These are phyloP conservation scores for Forbesichthys agassizii DNA, from an alignment of 2,113 vertebrate genomes.

Conservation along the genomic window DNA sequence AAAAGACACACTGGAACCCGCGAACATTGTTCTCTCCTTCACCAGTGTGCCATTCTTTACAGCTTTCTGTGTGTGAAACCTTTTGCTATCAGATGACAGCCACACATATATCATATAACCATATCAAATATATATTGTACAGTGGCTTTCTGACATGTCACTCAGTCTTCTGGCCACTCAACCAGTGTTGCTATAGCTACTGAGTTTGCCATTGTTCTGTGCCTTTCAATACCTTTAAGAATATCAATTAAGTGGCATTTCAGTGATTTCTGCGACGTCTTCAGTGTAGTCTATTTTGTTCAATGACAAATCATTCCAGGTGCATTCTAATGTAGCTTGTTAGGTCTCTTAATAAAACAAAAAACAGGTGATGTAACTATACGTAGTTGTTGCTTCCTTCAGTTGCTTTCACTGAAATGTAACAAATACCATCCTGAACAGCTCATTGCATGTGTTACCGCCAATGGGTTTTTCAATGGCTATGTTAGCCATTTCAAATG, in stretches of 20 bases:
- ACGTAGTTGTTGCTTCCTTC: conserved; percentile 62
- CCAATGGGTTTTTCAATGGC: no score
- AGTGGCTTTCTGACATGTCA: neutral
- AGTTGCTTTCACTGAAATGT: conserved; percentile 11
- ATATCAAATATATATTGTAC: neutral
- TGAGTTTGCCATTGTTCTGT: neutral
- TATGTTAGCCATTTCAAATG: no score
- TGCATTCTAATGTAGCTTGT: neutral
- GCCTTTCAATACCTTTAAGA: neutral
- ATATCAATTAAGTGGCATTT: conserved; percentile 21
- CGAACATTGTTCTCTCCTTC: neutral
- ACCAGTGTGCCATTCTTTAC: neutral
- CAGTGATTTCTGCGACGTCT: conserved; percentile 1
- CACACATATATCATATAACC: conserved; percentile 12
- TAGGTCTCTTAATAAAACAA: conserved; percentile 69
- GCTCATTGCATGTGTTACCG: no score
- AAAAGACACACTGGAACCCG: neutral
- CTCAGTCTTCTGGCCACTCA: no score
- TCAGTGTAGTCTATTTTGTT: conserved; percentile 15
- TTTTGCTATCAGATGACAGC: conserved; percentile 15
- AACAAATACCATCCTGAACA: no score
- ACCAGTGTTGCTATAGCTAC: no score
- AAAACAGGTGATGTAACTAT: conserved; percentile 44
- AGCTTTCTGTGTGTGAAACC: conserved; percentile 45
- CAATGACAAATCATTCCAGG: neutral